phyloP scores from a whole-genome alignment of 2,888 invertebrate genomes.

The Zelleria hepariella region DNA sequence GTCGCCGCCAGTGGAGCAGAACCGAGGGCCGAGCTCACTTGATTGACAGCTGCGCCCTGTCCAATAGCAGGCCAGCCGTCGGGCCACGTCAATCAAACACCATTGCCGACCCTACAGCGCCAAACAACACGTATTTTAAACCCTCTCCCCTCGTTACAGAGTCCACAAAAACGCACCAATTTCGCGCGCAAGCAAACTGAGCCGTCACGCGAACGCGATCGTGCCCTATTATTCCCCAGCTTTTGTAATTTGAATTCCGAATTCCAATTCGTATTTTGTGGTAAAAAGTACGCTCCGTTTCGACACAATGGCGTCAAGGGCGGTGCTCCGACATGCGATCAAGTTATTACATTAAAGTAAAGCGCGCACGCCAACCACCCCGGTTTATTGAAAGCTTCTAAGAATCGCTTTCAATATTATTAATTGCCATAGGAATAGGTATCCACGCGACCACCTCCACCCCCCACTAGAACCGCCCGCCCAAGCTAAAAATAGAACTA shows the following conservation, averaged over 20 bases:
- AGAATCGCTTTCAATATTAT: constrained; percentile 33
- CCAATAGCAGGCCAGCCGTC: constrained; percentile 85
- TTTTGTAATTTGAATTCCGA: constrained; percentile 72
- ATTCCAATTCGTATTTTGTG: constrained; percentile 72
- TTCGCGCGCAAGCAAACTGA: constrained; percentile 14
- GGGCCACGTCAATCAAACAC: constrained; percentile 82
- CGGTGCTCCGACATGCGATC: constrained; percentile 72
- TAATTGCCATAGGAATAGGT: constrained; percentile 2
- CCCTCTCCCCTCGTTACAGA: constrained; percentile 30
- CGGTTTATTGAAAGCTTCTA: constrained; percentile 58
- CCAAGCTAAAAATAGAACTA: not conserved
- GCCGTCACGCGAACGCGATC: constrained; percentile 66
- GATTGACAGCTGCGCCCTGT: constrained; percentile 84
- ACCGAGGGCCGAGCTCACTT: constrained; percentile 66
- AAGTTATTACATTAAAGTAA: constrained; percentile 73
- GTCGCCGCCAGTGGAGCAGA: constrained; percentile 38
- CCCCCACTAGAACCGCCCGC: not conserved
- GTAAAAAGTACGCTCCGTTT: constrained; percentile 64
- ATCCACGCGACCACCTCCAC: not conserved
- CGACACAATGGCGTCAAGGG: constrained; percentile 73
- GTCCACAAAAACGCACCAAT: constrained; percentile 5
- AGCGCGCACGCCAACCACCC: constrained; percentile 55
- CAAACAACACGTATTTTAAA: constrained; percentile 24
- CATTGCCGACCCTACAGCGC: constrained; percentile 27
- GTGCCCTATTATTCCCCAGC: constrained; percentile 68